Conservation (phyloP, 30 jellyfish, hydroid and myxozoan genomes). For the Hydra vulgaris region DNA sequence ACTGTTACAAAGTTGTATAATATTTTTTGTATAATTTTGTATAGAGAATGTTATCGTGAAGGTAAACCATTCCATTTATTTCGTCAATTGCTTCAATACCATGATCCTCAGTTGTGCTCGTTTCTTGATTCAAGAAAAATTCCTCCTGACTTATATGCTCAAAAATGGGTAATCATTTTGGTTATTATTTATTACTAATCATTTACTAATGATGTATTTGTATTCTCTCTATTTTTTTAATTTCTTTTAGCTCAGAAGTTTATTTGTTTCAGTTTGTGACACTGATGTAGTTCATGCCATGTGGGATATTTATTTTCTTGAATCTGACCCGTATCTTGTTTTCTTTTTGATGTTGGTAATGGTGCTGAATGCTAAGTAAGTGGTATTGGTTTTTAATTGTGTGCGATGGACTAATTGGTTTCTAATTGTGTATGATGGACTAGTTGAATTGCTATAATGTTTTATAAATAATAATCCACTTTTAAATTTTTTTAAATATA, state of each 20-base stretch:
- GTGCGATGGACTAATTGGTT: background rate
- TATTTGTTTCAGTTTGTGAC: conserved; percentile 72
- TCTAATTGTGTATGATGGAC: background rate
- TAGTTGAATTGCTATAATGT: background rate
- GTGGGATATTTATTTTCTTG: conserved; percentile 90
- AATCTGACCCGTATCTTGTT: conserved; percentile 78
- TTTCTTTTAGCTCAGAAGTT: conserved; percentile 74
- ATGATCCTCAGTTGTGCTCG: conserved; percentile 94
- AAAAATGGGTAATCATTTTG: conserved; percentile 69
- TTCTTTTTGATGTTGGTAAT: conserved; percentile 89
- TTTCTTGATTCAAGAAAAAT: conserved; percentile 92
- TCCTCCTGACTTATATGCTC: conserved; percentile 94
- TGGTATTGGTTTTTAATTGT: background rate
- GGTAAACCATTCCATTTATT: conserved; percentile 91
- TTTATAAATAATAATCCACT: background rate
- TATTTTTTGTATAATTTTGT: conserved; percentile 5
- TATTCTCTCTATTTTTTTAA: background rate
- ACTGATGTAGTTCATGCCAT: conserved; percentile 85
- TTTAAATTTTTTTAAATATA: too few species aligned
- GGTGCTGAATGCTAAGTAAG: conserved; percentile 98
- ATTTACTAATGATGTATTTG: background rate
- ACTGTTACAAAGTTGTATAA: background rate
- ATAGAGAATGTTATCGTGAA: conserved; percentile 88
- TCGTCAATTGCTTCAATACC: conserved; percentile 90
- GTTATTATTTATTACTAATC: background rate